Percentiles rank a stretch among this genome's conserved stretches.
phyloP scores from a whole-genome alignment of 2,113 vertebrate species.

The Ailurus styani region DNA sequence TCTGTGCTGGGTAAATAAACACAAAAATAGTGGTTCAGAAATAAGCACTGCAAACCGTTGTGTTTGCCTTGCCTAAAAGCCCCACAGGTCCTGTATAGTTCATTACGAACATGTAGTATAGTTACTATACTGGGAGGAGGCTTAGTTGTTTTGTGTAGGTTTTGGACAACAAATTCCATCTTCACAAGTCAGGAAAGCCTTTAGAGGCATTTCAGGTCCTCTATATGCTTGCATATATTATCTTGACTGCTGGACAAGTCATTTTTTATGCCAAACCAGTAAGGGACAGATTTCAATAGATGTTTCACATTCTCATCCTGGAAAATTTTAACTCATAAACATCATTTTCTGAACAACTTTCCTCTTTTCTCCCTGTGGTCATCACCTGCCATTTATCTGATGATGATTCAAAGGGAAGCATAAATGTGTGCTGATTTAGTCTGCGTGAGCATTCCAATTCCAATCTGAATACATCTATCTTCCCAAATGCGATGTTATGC shows the following conservation, averaged over 20 bases:
- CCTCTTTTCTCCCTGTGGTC: background rate
- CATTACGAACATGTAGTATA: background rate
- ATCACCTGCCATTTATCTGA: background rate
- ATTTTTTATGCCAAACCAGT: background rate
- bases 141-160: background rate
- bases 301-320: background rate
- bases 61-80: constrained; percentile 1
- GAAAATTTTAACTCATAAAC: background rate
- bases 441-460: background rate
- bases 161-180: background rate
- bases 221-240: background rate
- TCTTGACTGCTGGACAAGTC: background rate
- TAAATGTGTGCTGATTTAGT: background rate
- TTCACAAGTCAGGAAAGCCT: background rate
- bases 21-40: constrained; percentile 34
- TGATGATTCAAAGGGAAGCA: background rate
- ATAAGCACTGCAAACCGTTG: constrained; percentile 6
- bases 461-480: background rate
- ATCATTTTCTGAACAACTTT: background rate
- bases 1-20: constrained; percentile 39
- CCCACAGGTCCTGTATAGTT: background rate
- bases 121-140: background rate
- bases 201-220: background rate
- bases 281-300: background rate
- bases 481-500: background rate